Evolutionary conservation across 2,113 vertebrate genomes (phyloP).

Genomic region (Cololabis saira): DNA sequence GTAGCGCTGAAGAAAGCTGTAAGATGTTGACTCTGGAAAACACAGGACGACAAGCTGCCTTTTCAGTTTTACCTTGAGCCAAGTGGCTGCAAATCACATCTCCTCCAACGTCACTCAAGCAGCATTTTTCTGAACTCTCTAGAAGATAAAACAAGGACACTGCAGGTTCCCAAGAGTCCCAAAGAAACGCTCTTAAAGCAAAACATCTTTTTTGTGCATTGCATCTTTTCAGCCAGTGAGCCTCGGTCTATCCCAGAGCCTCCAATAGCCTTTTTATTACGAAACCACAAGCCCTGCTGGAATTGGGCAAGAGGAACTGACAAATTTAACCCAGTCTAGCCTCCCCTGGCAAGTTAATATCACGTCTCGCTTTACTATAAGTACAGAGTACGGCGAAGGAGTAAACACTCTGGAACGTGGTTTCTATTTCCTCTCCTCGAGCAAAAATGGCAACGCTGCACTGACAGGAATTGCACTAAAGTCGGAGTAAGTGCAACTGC

Average conservation of each 20-base stretch:
- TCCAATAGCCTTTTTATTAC: slow-evolving; percentile 65
- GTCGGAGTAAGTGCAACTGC: slow-evolving; percentile 71
- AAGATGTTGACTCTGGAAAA: neutral
- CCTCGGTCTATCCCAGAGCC: slow-evolving; percentile 30
- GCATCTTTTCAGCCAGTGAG: slow-evolving; percentile 41
- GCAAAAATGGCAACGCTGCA: slow-evolving; percentile 43
- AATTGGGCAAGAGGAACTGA: slow-evolving; percentile 58
- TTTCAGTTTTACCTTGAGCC: slow-evolving; percentile 3
- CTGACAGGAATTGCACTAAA: slow-evolving; percentile 56
- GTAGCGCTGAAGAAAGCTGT: neutral
- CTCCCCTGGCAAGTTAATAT: slow-evolving; percentile 65
- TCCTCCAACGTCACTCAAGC: slow-evolving; percentile 5
- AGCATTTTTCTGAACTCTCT: slow-evolving; percentile 10
- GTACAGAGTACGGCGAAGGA: slow-evolving; percentile 40
- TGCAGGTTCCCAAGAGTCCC: slow-evolving; percentile 14
- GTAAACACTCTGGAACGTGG: slow-evolving; percentile 52
- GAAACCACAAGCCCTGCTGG: slow-evolving; percentile 61
- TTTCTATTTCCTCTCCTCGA: slow-evolving; percentile 47
- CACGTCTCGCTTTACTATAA: slow-evolving; percentile 58
- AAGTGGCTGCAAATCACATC: slow-evolving; percentile 10
- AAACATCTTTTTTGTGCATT: slow-evolving; percentile 45
- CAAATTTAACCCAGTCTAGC: slow-evolving; percentile 65
- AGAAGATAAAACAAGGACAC: slow-evolving; percentile 29
- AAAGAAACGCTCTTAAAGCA: slow-evolving; percentile 39
- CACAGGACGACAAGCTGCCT: neutral